Conservation (phyloP, 2,888 invertebrate species). For the Xestia ashworthii region DNA sequence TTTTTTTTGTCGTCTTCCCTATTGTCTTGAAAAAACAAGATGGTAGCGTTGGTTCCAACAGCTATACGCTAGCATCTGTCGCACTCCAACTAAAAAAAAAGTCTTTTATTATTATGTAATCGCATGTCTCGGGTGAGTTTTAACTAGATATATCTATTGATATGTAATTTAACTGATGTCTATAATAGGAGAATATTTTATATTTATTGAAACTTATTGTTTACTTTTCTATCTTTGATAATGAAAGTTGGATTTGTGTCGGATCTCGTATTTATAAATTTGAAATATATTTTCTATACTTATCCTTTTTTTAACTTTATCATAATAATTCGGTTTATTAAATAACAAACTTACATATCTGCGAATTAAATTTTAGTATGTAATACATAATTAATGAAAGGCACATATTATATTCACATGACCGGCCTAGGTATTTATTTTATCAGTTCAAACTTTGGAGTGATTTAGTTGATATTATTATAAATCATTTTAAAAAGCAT, state of each 20-base stretch:
- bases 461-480: constrained; percentile 52
- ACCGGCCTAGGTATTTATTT: constrained; percentile 46
- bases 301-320: constrained; percentile 56
- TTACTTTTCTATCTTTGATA: constrained; percentile 59
- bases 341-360: constrained; percentile 67
- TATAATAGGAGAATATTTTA: constrained; percentile 65
- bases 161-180: constrained; percentile 60
- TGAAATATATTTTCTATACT: constrained; percentile 61
- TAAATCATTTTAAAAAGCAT: constrained; percentile 34
- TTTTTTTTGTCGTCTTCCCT: too few species aligned
- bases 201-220: constrained; percentile 67
- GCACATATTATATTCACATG: constrained; percentile 29
- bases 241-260: constrained; percentile 66
- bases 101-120: not conserved
- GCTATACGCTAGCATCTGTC: not conserved
- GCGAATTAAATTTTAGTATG: constrained; percentile 46
- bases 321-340: constrained; percentile 62
- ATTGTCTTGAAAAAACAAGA: not conserved
- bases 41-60: not conserved
- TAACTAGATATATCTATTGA: constrained; percentile 57
- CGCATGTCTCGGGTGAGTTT: constrained; percentile 45
- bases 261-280: constrained; percentile 79
- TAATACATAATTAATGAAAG: constrained; percentile 40
- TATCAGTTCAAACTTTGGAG: constrained; percentile 55
- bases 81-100: not conserved